These are phyloP conservation scores for Anoplophora glabripennis DNA, from an alignment of 1,140 invertebrate species.

Conservation along the genomic window DNA sequence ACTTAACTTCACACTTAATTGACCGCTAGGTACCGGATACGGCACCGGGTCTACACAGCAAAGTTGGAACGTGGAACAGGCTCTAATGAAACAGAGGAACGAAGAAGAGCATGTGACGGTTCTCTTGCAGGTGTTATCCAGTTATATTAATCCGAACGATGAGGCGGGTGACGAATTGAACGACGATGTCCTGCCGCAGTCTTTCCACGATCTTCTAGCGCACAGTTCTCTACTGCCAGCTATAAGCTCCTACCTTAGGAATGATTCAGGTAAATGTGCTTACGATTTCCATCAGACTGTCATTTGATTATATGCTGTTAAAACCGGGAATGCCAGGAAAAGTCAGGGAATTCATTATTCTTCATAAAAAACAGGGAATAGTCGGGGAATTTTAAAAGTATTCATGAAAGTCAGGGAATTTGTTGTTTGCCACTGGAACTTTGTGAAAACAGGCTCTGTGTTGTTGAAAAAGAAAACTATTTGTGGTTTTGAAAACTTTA, in stretches of 20 bases:
- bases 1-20: not conserved
- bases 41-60: conserved; percentile 93
- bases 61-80: conserved; percentile 94
- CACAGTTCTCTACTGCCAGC: conserved; percentile 84
- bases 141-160: conserved; percentile 74
- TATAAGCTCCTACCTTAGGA: conserved; percentile 86
- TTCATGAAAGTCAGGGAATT: too few species aligned
- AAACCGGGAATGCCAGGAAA: not conserved
- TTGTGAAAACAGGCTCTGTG: too few species aligned
- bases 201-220: conserved; percentile 73
- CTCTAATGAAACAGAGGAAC: conserved; percentile 79
- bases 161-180: conserved; percentile 52
- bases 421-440: too few species aligned
- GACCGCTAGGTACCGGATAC: conserved; percentile 72
- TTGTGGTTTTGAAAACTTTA: too few species aligned
- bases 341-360: too few species aligned
- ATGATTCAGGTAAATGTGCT: conserved; percentile 72
- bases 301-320: too few species aligned
- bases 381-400: too few species aligned
- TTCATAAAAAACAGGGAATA: too few species aligned
- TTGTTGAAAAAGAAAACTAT: too few species aligned
- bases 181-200: conserved; percentile 56
- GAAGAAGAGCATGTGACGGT: conserved; percentile 93
- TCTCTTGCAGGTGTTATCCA: conserved; percentile 73
- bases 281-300: too few species aligned